These are phyloP conservation scores for Pachliopta kotzebuea DNA, from an alignment of 2,888 invertebrate species.

Conservation along the genomic window DNA sequence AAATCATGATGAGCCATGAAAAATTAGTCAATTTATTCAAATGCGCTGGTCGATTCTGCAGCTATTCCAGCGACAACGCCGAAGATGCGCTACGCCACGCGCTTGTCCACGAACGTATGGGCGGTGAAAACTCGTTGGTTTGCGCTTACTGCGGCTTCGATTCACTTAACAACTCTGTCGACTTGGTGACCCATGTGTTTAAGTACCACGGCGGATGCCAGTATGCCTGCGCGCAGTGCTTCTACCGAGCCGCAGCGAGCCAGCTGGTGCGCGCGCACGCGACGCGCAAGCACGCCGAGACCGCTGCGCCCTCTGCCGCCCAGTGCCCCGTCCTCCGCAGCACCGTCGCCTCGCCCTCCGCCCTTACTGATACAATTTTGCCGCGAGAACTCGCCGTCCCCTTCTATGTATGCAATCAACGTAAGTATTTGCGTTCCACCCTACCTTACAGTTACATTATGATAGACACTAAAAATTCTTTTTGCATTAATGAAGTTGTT, in stretches of 20 bases:
- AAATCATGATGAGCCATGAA: constrained; percentile 69
- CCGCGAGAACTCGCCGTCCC: constrained; percentile 58
- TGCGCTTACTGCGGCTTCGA: constrained; percentile 81
- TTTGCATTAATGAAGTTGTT: not conserved
- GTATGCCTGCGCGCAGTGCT: constrained; percentile 84
- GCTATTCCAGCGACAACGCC: constrained; percentile 57
- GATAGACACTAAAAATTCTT: not conserved
- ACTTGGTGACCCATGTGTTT: constrained; percentile 81
- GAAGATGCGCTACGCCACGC: constrained; percentile 63
- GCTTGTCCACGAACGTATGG: constrained; percentile 57
- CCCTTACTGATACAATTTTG: constrained; percentile 41
- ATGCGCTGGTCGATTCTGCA: constrained; percentile 69
- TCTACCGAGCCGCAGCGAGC: constrained; percentile 82
- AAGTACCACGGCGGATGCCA: constrained; percentile 81
- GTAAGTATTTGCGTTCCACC: constrained; percentile 39
- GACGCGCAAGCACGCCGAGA: constrained; percentile 47
- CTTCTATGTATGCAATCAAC: constrained; percentile 54
- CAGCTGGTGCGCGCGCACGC: constrained; percentile 83
- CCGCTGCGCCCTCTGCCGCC: too few relatives aligned
- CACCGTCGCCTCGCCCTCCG: constrained; percentile 36
- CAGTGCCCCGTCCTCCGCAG: constrained; percentile 41
- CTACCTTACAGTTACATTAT: not conserved
- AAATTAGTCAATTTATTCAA: constrained; percentile 70
- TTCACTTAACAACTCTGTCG: constrained; percentile 51
- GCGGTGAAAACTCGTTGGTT: constrained; percentile 66